A percentile compares a stretch with the other conserved stretches of the same genome.
phyloP scores from a whole-genome alignment of 2,797 vertebrate genomes.

The Enteromius thamalakanensis region DNA sequence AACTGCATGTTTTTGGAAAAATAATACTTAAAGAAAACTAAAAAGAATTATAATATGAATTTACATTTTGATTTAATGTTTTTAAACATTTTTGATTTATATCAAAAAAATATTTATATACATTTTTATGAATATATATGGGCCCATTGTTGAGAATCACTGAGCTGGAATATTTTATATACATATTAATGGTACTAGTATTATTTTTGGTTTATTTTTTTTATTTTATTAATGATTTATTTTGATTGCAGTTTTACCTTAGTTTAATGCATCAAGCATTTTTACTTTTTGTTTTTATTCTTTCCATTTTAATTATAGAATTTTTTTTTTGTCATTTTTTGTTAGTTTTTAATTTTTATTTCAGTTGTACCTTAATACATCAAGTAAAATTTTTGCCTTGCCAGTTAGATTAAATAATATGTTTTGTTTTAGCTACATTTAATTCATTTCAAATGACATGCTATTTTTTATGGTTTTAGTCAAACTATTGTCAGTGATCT shows the following conservation, averaged over 20 bases:
- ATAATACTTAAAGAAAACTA: not conserved
- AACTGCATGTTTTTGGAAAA: not conserved
- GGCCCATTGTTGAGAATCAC: not conserved
- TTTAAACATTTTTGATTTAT: not conserved
- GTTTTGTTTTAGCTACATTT: not conserved
- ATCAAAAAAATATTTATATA: not conserved
- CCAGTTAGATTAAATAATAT: not conserved
- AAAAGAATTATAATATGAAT: not conserved
- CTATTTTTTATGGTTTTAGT: not conserved
- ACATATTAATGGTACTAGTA: not conserved
- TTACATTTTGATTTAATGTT: not conserved
- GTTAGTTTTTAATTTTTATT: not conserved
- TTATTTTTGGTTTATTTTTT: not conserved
- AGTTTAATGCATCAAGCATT: not conserved
- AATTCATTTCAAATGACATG: not conserved
- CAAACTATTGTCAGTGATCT: slow-evolving; percentile 29
- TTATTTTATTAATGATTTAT: too few relatives aligned
- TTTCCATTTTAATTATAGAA: not conserved
- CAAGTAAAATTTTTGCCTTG: not conserved
- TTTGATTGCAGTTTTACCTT: too few relatives aligned
- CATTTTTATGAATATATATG: not conserved
- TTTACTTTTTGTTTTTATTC: not conserved
- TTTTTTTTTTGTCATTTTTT: not conserved
- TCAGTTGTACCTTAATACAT: too few relatives aligned
- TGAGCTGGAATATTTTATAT: not conserved